Percentiles rank a stretch among this genome's conserved stretches.
These are phyloP conservation scores for Ellobium chinense DNA, from an alignment of 2,888 invertebrate genomes.

Conservation along the genomic window DNA sequence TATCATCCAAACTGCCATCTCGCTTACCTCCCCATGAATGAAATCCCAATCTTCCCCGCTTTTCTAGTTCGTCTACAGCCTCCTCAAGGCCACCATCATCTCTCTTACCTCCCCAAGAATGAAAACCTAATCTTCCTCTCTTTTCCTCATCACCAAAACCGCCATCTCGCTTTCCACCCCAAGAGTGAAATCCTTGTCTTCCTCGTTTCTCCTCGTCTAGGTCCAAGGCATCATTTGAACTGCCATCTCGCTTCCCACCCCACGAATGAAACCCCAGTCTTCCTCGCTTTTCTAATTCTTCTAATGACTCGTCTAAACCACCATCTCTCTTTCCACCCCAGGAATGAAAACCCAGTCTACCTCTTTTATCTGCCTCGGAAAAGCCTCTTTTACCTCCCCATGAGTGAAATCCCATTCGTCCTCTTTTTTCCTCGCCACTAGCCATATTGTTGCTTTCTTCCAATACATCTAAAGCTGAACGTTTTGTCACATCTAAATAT, in stretches of 20 bases:
- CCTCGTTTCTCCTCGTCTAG: not conserved
- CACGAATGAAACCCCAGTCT: conserved; percentile 20
- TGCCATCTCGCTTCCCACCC: not conserved
- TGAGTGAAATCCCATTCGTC: not conserved
- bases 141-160: not conserved
- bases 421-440: not conserved
- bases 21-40: not conserved
- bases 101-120: conserved; percentile 14
- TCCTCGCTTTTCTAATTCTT: not conserved
- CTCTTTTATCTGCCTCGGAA: not conserved
- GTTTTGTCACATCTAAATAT: not conserved
- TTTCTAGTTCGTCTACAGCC: not conserved
- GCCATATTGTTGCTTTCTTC: too few species aligned
- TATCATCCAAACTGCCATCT: not conserved
- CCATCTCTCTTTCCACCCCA: conserved; percentile 7
- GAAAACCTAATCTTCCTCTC: not conserved
- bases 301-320: not conserved
- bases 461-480: not conserved
- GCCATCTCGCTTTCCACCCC: not conserved
- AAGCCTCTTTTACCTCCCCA: not conserved
- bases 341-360: conserved; percentile 3
- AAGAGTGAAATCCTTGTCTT: not conserved
- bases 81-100: not conserved
- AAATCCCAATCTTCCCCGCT: not conserved
- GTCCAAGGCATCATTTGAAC: not conserved